Evolutionary conservation across 2,888 invertebrate species (phyloP).

Genomic region (Plagodis pulveraria): DNA sequence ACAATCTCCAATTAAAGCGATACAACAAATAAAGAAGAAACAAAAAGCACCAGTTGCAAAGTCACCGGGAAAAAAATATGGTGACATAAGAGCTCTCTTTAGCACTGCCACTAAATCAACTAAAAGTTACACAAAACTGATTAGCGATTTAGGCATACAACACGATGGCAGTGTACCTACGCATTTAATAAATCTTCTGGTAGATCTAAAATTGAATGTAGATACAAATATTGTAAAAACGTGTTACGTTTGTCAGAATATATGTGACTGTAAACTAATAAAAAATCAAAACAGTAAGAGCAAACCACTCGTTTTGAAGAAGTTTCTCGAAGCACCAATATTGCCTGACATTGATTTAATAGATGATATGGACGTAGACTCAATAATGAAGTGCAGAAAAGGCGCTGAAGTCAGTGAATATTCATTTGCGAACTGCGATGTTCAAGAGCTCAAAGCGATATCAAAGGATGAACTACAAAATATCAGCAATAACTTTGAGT

Average conservation of each 20-base stretch:
- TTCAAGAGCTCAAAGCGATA: constrained; percentile 10
- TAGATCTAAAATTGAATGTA: constrained; percentile 74
- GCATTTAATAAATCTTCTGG: constrained; percentile 67
- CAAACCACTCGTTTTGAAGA: constrained; percentile 38
- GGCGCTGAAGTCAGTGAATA: constrained; percentile 31
- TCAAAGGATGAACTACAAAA: constrained; percentile 30
- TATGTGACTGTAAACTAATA: constrained; percentile 70
- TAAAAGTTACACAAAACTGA: constrained; percentile 73
- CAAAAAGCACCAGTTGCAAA: constrained; percentile 50
- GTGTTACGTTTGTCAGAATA: constrained; percentile 74
- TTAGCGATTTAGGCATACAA: constrained; percentile 69
- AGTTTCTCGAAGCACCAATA: constrained; percentile 48
- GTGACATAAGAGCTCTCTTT: constrained; percentile 85
- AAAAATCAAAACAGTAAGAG: constrained; percentile 43
- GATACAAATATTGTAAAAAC: constrained; percentile 41
- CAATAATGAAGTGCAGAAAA: constrained; percentile 52
- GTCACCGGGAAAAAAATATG: constrained; percentile 70
- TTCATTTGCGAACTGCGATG: constrained; percentile 19
- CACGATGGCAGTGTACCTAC: constrained; percentile 66
- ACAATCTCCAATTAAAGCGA: constrained; percentile 43
- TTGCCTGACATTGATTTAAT: constrained; percentile 67
- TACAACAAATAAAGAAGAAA: constrained; percentile 61
- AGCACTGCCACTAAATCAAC: constrained; percentile 75
- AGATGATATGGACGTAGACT: constrained; percentile 58
- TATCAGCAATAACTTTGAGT: constrained; percentile 37